Base-by-base conservation (phyloP, 2,888 invertebrate species). In the Maniola hyperantus region DNA sequence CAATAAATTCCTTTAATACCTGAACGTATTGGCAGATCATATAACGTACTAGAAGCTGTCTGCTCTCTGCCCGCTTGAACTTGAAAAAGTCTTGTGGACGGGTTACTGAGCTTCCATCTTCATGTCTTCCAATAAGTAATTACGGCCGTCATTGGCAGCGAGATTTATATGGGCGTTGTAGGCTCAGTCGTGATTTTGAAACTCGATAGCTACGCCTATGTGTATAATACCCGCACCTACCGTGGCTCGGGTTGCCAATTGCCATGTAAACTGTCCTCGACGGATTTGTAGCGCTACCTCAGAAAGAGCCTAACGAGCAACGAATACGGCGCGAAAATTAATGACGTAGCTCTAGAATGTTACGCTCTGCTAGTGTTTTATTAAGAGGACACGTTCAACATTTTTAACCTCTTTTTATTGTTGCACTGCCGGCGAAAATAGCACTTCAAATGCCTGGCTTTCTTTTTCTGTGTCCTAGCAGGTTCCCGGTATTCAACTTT, bases 241-340 rank as follows among this genome's bases (percentile, higher is more conserved):
- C 69, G 72, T 71, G 77, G 82, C 82, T 83, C 80, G 72, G 77
- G 81, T 83, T 83, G 77, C 83, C 74, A 81, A 78, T 79, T 80
- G 82, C 79, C 81, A 77, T 83, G 84, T 84, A 74, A 57, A 73
- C 78, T 77, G 83, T 82, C 82, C 74, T 70, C 73, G 33, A 67
- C 68, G 77, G 78, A 86, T 85, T 84, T 83, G 84, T 83, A 79
- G 75, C 62, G 66, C 79, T 73, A 75, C 74, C 75, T 76, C 79
- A 74, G 74, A 73, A 74, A 65, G 55, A 67, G 54, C 68, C 75
- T 82, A 82, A 83, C 83, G 81, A 81, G 79, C 77, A 71, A 76
- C 77, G 75, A 79, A 76, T 73, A 76, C 74, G 77, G 77, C 71
- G 76, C 72, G 65, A 60, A 72, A 73, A 74, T 69, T 66, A 71